Evolutionary conservation across 2,113 vertebrate species (phyloP), one percentile per base, ranked within the genome.

Genomic region (Salvator merianae): DNA sequence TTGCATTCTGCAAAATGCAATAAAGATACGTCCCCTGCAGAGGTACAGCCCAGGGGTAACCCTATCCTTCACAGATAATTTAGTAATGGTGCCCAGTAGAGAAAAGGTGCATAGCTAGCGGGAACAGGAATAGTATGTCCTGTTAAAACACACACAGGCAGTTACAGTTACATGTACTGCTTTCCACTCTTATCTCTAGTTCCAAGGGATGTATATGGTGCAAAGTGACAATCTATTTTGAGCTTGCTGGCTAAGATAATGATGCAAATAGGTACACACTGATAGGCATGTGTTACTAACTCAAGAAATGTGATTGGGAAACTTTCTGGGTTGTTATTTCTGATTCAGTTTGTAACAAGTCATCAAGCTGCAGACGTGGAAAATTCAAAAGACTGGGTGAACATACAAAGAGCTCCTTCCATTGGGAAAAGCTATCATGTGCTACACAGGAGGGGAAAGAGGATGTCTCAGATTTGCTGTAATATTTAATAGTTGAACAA

Each of bases 121-220:
- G 55, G 79, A 86, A 85, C n/a, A 20, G 55, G 79, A 86, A 85
- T 85, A 74, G 55, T 69, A 71, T 81, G 84, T 86, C 50, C 84
- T 70, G 5, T 36, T 47, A 68, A 55, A n/a, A n/a, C n/a, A 66
- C 47, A 47, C 24, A 47, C 24, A 34, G 71, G 30, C 34, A 70
- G 50, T 53, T 65, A 66, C 53, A 73, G 68, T 65, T 36, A 38
- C 70, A 80, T 18, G 40, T 40, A 55, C 43, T 40, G 62, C 68
- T n/a, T 83, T 83, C 70, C 7, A 20, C 65, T 74, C 86, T 79
- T 59, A 16, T 30, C 55, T 40, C 20, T 26, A 38, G 34, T 55
- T 87, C 34, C 80, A 79, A 74, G 69, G 68, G 34, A 74, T 79
- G 40, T 34, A 14, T 65, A 50, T 22, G 50, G 75, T 38, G 32